These are phyloP conservation scores for Petrocephalus microphthalmus DNA, from an alignment of 2,113 vertebrate genomes.

Conservation along the genomic window DNA sequence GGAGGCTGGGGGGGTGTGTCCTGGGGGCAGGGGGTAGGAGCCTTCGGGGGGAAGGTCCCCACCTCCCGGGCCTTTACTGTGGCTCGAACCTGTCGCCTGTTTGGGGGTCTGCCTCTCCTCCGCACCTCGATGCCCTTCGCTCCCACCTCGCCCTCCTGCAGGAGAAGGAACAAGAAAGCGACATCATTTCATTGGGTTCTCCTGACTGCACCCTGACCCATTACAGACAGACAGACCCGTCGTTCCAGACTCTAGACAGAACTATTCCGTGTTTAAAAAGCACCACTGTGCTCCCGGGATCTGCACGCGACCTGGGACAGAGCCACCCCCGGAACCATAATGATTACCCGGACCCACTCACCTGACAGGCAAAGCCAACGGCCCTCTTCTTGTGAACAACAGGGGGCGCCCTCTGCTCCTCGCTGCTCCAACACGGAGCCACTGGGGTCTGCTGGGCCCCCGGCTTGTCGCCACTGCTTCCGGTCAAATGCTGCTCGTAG, in stretches of 20 bases:
- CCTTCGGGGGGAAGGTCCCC: neutral
- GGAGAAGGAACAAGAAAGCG: neutral
- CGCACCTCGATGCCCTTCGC: constrained; percentile 36
- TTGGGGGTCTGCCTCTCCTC: constrained; percentile 61
- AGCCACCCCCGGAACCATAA: neutral
- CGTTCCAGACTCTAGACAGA: neutral
- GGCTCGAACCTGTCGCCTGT: constrained; percentile 40
- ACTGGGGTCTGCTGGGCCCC: constrained; percentile 42
- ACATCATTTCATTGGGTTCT: neutral
- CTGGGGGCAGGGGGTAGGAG: neutral
- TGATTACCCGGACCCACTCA: neutral
- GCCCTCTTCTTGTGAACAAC: constrained; percentile 36
- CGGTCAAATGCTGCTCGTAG: constrained; percentile 59
- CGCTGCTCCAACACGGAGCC: constrained; percentile 43
- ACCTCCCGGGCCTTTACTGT: constrained; percentile 35
- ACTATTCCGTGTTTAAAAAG: neutral
- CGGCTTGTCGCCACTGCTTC: constrained; percentile 30
- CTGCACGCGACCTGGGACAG: too few relatives aligned
- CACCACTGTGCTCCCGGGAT: neutral
- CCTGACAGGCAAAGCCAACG: constrained; percentile 17
- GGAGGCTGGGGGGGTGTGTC: neutral
- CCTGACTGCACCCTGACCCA: neutral
- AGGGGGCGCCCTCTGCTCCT: constrained; percentile 41
- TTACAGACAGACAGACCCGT: neutral
- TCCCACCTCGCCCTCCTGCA: constrained; percentile 29